phyloP scores from a whole-genome alignment of 2,113 vertebrate genomes.

The Psittacula cyanocephala region DNA sequence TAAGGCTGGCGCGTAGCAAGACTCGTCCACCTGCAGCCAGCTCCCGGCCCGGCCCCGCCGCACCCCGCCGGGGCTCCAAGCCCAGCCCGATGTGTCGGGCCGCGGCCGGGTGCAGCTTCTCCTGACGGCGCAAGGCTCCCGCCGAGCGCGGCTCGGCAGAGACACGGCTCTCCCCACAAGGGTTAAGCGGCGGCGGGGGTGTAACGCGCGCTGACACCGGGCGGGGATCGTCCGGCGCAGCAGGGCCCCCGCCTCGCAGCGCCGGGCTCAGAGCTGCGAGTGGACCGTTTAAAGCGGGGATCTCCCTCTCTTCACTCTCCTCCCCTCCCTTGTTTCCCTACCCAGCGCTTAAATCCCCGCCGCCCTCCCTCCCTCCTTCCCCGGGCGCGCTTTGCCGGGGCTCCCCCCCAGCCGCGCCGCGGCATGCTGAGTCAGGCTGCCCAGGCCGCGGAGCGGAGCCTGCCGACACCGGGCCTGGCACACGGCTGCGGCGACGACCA shows the following conservation, averaged over 20 bases:
- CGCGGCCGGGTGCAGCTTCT: not conserved
- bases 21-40: not conserved
- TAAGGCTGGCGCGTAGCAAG: not conserved
- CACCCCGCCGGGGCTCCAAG: not conserved
- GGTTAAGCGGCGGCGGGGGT: slow-evolving; percentile 46
- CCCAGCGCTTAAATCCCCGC: not conserved
- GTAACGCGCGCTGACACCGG: slow-evolving; percentile 21
- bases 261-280: slow-evolving; percentile 10
- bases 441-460: not conserved
- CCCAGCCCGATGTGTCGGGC: not conserved
- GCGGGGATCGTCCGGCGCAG: not conserved
- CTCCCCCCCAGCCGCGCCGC: not conserved
- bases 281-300: slow-evolving; percentile 1
- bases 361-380: not conserved
- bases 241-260: not conserved
- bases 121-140: not conserved
- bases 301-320: not conserved
- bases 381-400: not conserved
- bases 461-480: not conserved
- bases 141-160: not conserved
- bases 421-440: not conserved
- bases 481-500: not conserved
- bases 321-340: not conserved
- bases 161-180: not conserved
- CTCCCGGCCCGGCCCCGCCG: not conserved